Base-by-base conservation (phyloP, 1,140 invertebrate genomes). In the Akabosia matsudoensis region DNA sequence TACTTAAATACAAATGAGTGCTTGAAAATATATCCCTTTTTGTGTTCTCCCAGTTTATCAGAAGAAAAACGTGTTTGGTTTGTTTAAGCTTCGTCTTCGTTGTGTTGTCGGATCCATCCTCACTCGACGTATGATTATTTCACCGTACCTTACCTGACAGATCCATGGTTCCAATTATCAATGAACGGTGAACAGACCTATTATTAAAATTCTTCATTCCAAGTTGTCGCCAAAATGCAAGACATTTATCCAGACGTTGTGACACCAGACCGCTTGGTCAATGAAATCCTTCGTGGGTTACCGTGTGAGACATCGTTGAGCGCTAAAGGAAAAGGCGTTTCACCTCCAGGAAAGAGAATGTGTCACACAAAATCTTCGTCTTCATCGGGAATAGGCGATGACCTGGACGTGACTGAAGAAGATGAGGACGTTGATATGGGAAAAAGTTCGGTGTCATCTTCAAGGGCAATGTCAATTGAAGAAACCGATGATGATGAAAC, bases 231-330 rank as follows among this genome's bases (percentile, higher is more conserved):
- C 7, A 18, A 45, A 30, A 79, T 79, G 79, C 79, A 80, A 76
- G 79, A 76, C 33, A 78, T 78, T 54, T 76, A 80, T 52, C 72
- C 74, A 1, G 76, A 78, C 33, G 31, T 56, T 13, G 74, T 80
- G 34, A 78, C 76, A 33, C 73, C 79, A 33, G 77, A 80, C 28
- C 72, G 54, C 54, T 51, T 80, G 33, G 77, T 80, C 24, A 80
- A 45, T 72, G 79, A 80, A 70, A 80, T 80, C 28, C 61, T 80
- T 16, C 74, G 76, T 30, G 74, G 76, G 22, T 30, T 54, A 34
- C 37, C 70, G 7, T 67, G 61, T 31, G 61, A 67, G 14, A 30
- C 30, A 16, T 13, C 54, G 54, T 22, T 56, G 24, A 24, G 10
- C 10, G 10, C 54, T 13, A 56, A 56, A 24, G 54, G 13, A 3